Percentiles rank a stretch among this genome's conserved stretches.
Conservation (phyloP, 2,888 invertebrate genomes). For the Eupithecia subumbrata region DNA sequence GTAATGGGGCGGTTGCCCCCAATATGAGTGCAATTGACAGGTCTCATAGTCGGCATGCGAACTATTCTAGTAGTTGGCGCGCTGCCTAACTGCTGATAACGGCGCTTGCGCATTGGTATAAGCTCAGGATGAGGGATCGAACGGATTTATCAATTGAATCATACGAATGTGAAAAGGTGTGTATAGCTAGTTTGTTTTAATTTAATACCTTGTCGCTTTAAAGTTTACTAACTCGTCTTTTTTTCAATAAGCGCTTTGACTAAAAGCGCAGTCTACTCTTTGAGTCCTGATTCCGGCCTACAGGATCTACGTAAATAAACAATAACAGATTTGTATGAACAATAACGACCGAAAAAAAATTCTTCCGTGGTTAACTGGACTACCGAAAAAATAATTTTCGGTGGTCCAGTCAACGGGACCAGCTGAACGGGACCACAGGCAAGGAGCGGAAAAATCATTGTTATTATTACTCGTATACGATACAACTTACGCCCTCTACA, state of each 20-base stretch:
- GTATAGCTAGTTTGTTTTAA: background rate
- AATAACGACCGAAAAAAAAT: too few species aligned
- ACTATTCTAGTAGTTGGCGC: conserved; percentile 78
- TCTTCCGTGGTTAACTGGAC: too few species aligned
- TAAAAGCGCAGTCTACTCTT: background rate
- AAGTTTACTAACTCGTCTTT: too few species aligned
- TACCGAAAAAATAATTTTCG: too few species aligned
- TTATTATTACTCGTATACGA: background rate
- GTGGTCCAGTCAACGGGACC: too few species aligned
- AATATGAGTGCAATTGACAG: conserved; percentile 68
- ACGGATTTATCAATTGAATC: conserved; percentile 1
- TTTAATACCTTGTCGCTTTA: background rate
- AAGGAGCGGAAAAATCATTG: too few species aligned
- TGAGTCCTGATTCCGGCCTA: too few species aligned
- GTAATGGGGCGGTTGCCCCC: conserved; percentile 58
- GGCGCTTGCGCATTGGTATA: conserved; percentile 18
- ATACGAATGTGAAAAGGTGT: background rate
- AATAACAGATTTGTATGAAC: too few species aligned
- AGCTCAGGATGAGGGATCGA: background rate
- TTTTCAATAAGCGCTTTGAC: background rate
- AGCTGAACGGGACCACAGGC: too few species aligned
- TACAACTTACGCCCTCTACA: background rate
- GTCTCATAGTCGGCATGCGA: conserved; percentile 62
- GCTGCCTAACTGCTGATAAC: conserved; percentile 59
- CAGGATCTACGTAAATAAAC: too few species aligned